Percentiles rank a stretch among this genome's conserved stretches.
Conservation (phyloP, 1,140 invertebrate species). For the Goniozus legneri region DNA sequence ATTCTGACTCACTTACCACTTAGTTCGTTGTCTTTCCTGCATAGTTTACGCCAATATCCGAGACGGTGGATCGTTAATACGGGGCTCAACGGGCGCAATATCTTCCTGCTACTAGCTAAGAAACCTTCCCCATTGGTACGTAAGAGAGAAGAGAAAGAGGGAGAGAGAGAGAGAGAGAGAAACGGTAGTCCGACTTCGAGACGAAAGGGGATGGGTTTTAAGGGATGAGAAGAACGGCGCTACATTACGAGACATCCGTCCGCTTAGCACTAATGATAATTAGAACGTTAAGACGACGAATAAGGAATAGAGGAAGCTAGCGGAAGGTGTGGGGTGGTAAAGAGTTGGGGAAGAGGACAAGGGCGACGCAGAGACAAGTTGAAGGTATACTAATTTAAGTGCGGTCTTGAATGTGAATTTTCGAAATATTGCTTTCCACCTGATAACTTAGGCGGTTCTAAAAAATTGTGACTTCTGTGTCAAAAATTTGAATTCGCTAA, state of each 20-base stretch:
- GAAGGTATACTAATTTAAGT: constrained; percentile 9
- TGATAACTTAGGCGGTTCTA: too few relatives aligned
- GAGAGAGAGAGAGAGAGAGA: constrained; percentile 5
- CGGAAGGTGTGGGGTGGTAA: neutral
- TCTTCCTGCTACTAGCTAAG: constrained; percentile 27
- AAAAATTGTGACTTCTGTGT: too few relatives aligned
- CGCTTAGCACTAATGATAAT: constrained; percentile 45
- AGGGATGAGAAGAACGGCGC: constrained; percentile 21
- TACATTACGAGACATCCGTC: constrained; percentile 46
- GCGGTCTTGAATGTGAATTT: neutral
- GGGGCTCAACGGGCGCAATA: constrained; percentile 35
- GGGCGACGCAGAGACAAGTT: constrained; percentile 5
- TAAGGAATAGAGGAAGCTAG: too few relatives aligned
- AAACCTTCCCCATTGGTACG: too few relatives aligned
- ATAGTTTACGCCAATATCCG: constrained; percentile 30
- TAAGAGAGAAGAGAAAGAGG: too few relatives aligned
- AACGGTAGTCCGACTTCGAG: neutral
- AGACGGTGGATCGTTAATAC: constrained; percentile 33
- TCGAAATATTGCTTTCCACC: neutral
- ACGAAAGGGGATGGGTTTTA: constrained; percentile 1
- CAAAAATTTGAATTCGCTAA: too few relatives aligned
- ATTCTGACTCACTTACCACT: too few relatives aligned
- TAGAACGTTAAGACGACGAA: constrained; percentile 43
- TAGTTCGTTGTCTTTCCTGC: too few relatives aligned
- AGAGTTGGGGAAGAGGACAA: constrained; percentile 8